Base-by-base conservation (phyloP, 2,888 invertebrate species). In the Allacma fusca region DNA sequence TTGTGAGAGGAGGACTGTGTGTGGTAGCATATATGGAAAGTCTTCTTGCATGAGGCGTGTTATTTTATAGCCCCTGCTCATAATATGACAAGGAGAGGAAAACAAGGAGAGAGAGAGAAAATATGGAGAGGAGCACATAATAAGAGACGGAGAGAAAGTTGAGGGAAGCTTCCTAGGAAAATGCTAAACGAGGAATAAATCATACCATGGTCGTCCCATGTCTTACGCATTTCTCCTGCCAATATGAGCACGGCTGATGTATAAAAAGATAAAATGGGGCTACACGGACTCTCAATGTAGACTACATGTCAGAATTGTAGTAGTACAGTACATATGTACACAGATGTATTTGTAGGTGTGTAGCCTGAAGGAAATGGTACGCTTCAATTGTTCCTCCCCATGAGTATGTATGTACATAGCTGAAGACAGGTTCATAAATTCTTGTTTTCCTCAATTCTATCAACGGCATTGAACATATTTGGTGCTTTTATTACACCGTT, bases 381-480 rank as follows among this genome's bases (percentile, higher is more conserved):
- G 50, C 21, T 70, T 70, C 70, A 70, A 70, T 70, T 50, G n/a
- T n/a, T 50, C 7, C 50, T 16, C 19, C n/a, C n/a, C n/a, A n/a
- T n/a, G n/a, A n/a, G n/a, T n/a, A n/a, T n/a, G n/a, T n/a, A n/a
- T 5, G 50, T 50, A 50, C 50, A n/a, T 50, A 50, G 50, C 16
- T 50, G 50, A 16, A 43, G 43, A 34, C 40, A 68, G 68, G 68
- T 34, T 29, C 34, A 40, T 68, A 68, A 68, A 68, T 68, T 40
- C 68, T 21, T 29, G 67, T 26, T 67, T 29, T 34, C 34, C 68
- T 40, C n/a, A 26, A 50, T 40, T 40, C 40, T 50, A 68, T 40
- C 40, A 40, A 40, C 68, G 29, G 40, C 40, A 68, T 34, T 68
- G 40, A 40, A 21, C 19, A 29, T 68, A 68, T 28, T 68, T 2